Conservation (phyloP, 2,113 vertebrate species). For the Panthera tigris region DNA sequence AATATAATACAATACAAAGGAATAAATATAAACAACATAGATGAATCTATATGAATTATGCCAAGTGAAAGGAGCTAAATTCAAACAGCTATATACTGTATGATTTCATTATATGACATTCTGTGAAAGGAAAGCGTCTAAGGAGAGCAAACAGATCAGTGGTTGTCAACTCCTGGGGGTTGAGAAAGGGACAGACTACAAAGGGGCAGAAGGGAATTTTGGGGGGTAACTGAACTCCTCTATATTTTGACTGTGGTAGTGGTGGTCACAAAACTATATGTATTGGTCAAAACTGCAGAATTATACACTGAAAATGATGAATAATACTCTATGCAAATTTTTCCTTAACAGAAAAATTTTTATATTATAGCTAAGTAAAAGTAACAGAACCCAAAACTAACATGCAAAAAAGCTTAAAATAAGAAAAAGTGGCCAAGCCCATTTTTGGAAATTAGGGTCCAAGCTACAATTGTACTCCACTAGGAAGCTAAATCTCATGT, state of each 20-base stretch:
- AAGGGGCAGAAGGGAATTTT: not conserved
- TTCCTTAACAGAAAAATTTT: not conserved
- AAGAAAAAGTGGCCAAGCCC: not conserved
- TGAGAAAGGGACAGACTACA: not conserved
- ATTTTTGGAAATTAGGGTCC: not conserved
- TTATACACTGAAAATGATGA: not conserved
- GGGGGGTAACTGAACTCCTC: not conserved
- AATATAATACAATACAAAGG: not conserved
- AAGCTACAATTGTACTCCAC: not conserved
- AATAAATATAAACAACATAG: not conserved
- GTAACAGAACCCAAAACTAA: constrained; percentile 3
- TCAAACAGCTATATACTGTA: not conserved
- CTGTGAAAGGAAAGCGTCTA: not conserved
- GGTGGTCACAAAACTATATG: not conserved
- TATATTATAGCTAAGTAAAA: not conserved
- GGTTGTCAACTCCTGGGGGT: not conserved
- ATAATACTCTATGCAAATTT: not conserved
- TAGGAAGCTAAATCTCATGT: not conserved
- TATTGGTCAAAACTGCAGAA: not conserved
- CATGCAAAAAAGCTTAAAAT: not conserved
- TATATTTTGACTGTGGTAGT: not conserved
- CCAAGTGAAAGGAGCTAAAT: not conserved
- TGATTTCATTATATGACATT: not conserved
- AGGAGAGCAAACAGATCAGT: not conserved
- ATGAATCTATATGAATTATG: not conserved